Base-by-base conservation (phyloP, 2,888 invertebrate species). In the Ferdinandea cuprea region DNA sequence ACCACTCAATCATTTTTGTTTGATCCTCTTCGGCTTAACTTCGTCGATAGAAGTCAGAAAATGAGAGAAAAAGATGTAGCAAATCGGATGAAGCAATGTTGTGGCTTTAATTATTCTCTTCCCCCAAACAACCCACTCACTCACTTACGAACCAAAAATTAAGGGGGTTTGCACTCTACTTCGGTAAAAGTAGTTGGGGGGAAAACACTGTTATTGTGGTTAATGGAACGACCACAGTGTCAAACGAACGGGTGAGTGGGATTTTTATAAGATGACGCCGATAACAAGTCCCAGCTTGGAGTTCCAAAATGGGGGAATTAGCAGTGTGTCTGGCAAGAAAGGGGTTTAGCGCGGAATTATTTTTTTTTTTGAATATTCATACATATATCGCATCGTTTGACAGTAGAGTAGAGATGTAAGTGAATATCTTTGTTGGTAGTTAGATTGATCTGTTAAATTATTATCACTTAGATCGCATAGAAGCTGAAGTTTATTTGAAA, bases 21-120 rank as follows among this genome's bases (percentile, higher is more conserved):
- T 69, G 76, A 77, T 76, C 80, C 71, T 77, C 81, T 66, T 71
- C 52, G 77, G 65, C 54, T 76, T 50, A 46, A 65, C 79, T 69
- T 21, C 13, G 48, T 28, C 66, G 63, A 73, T 56, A 68, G n/a
- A 63, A 63, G 54, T 11, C 32, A 30, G 37, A 66, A 59, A 37
- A 44, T 28, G 15, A 63, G 17, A n/a, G 30, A n/a, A 15, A 48
- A 48, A 78, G 59, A 68, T 54, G 46, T 7, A 46, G 42, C 59
- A 59, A 61, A 65, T 81, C 69, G 50, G 58, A 76, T 74, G 61
- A 65, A 54, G 77, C 72, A 58, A 50, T 68, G 61, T 78, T 83
- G 83, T 83, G 83, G 78, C 78, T 83, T 83, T 83, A 83, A 83
- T 83, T 83, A 83, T 83, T 63, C 68, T 72, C 61, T 73, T 28